Evolutionary conservation across 2,797 vertebrate genomes (phyloP).

Genomic region (Halcyon smyrnensis): DNA sequence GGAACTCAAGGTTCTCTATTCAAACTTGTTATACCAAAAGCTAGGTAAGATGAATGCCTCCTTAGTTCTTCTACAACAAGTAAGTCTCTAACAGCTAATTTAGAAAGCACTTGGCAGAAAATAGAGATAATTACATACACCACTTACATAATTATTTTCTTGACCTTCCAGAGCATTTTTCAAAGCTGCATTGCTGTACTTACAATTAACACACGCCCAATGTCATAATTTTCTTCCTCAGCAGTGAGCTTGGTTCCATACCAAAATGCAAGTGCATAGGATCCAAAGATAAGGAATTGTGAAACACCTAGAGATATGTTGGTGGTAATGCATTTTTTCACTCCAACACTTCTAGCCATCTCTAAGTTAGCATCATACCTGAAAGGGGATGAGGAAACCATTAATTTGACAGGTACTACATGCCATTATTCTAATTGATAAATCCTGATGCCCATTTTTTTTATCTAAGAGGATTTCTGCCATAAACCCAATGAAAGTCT

Average conservation of each 20-base stretch:
- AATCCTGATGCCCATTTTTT: not conserved
- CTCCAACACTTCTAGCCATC: slow-evolving; percentile 73
- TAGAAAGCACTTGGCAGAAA: not conserved
- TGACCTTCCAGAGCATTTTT: not conserved
- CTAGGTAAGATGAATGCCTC: not conserved
- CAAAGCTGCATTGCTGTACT: slow-evolving; percentile 42
- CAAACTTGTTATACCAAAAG: not conserved
- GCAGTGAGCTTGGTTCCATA: slow-evolving; percentile 82
- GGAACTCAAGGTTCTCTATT: not conserved
- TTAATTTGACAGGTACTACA: not conserved
- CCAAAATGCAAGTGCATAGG: slow-evolving; percentile 82
- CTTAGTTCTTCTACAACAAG: not conserved
- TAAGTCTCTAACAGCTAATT: not conserved
- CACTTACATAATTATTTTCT: not conserved
- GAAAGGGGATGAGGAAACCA: slow-evolving; percentile 1
- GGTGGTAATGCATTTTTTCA: slow-evolving; percentile 80
- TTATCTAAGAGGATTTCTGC: not conserved
- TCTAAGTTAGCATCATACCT: slow-evolving; percentile 80
- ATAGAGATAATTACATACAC: not conserved
- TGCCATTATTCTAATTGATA: too few species aligned
- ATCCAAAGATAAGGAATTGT: slow-evolving; percentile 78
- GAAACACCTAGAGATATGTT: slow-evolving; percentile 77
- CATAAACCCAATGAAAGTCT: not conserved
- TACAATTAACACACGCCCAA: slow-evolving; percentile 80
- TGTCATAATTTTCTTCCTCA: slow-evolving; percentile 77